Conservation (phyloP, 2,113 vertebrate species). For the Procavia capensis region DNA sequence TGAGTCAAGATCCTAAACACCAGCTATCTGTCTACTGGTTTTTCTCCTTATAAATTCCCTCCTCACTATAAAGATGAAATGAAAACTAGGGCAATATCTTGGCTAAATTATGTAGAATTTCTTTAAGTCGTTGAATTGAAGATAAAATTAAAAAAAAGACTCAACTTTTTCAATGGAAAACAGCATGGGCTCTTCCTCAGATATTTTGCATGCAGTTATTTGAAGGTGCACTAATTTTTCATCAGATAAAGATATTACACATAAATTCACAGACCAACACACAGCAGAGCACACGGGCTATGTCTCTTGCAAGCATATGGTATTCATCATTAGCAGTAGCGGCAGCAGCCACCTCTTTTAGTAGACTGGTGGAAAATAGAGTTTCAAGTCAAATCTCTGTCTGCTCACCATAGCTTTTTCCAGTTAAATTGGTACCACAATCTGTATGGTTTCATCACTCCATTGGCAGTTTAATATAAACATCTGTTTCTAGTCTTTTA, state of each 20-base stretch:
- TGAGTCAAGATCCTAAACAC: not conserved
- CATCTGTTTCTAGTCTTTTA: slow-evolving; percentile 59
- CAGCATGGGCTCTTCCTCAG: slow-evolving; percentile 53
- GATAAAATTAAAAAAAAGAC: slow-evolving; percentile 34
- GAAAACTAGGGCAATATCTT: not conserved
- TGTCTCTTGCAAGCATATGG: slow-evolving; percentile 87
- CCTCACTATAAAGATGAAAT: slow-evolving; percentile 31
- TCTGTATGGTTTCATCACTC: slow-evolving; percentile 77
- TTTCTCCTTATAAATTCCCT: slow-evolving; percentile 26
- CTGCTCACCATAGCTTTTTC: slow-evolving; percentile 59
- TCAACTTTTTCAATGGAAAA: slow-evolving; percentile 70
- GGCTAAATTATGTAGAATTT: slow-evolving; percentile 35
- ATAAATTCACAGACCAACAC: slow-evolving; percentile 61
- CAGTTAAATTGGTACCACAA: slow-evolving; percentile 70
- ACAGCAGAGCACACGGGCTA: slow-evolving; percentile 65
- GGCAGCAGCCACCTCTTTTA: slow-evolving; percentile 81
- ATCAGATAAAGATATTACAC: slow-evolving; percentile 74
- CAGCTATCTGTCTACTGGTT: not conserved
- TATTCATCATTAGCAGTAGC: slow-evolving; percentile 87
- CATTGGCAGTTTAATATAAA: slow-evolving; percentile 74
- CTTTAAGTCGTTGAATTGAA: slow-evolving; percentile 59
- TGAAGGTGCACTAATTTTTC: slow-evolving; percentile 72
- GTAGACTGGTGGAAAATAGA: slow-evolving; percentile 80
- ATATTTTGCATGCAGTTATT: slow-evolving; percentile 61
- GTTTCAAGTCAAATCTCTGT: slow-evolving; percentile 73